Evolutionary conservation across 2,113 vertebrate genomes (phyloP).

Genomic region (Vidua macroura): DNA sequence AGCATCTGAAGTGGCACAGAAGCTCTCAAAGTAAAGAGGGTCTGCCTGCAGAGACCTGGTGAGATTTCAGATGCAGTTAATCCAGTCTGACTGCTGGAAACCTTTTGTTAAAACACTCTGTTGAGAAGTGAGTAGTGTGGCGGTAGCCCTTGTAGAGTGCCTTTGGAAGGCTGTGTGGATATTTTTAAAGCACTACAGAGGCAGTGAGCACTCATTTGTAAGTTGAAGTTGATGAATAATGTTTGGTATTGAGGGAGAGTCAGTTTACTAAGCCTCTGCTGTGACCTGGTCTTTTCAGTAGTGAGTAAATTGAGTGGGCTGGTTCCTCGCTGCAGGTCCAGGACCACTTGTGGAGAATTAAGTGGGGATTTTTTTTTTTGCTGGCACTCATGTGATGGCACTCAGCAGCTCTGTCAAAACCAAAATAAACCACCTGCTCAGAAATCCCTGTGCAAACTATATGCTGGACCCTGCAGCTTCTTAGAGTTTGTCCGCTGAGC

Average conservation of each 20-base stretch:
- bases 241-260: not conserved
- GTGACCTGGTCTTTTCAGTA: not conserved
- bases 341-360: constrained; percentile 27
- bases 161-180: not conserved
- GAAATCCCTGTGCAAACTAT: not conserved
- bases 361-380: not conserved
- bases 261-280: not conserved
- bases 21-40: not conserved
- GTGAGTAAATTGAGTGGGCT: not conserved
- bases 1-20: constrained; percentile 30
- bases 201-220: not conserved
- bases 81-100: constrained; percentile 32
- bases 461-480: not conserved
- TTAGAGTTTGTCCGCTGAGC: not conserved
- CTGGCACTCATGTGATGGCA: not conserved
- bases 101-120: constrained; percentile 3
- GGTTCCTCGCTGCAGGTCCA: not conserved
- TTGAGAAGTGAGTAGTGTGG: not conserved
- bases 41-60: not conserved
- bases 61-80: constrained; percentile 46
- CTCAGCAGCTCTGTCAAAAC: not conserved
- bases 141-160: not conserved
- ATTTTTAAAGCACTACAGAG: not conserved
- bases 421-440: not conserved
- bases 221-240: constrained; percentile 15